Percentiles rank a stretch among this genome's conserved stretches.
These are phyloP conservation scores for Netelia virgata DNA, from an alignment of 2,888 invertebrate genomes.

Conservation along the genomic window DNA sequence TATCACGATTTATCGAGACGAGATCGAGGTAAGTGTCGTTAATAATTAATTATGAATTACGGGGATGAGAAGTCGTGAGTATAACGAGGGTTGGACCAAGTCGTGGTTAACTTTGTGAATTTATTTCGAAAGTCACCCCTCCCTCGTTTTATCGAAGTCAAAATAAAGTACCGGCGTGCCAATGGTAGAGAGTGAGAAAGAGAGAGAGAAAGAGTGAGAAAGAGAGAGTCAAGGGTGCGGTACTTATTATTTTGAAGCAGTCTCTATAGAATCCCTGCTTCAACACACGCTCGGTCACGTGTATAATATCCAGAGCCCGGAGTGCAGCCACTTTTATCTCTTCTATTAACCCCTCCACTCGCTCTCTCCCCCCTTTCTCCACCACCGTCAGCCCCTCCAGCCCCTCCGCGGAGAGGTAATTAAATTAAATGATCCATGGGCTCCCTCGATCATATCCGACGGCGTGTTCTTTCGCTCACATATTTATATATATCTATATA, in stretches of 20 bases:
- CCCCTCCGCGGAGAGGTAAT: conserved; percentile 77
- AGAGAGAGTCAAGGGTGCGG: conserved; percentile 59
- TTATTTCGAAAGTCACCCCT: conserved; percentile 36
- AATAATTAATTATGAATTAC: conserved; percentile 11
- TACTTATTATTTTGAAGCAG: conserved; percentile 69
- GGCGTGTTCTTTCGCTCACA: conserved; percentile 54
- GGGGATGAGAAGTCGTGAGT: background rate
- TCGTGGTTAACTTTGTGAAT: background rate
- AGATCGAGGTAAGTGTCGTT: background rate
- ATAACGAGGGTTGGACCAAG: background rate
- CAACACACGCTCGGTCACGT: conserved; percentile 71
- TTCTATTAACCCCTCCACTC: conserved; percentile 81
- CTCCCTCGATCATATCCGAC: conserved; percentile 81
- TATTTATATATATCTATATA: background rate
- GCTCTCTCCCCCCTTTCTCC: no score
- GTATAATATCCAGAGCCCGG: conserved; percentile 77
- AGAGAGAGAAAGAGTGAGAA: background rate
- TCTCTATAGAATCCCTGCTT: conserved; percentile 61
- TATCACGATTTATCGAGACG: conserved; percentile 30
- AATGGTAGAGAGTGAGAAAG: conserved; percentile 23
- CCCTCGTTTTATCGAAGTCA: conserved; percentile 40
- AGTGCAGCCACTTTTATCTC: conserved; percentile 82
- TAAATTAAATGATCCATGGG: conserved; percentile 84
- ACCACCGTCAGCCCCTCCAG: no score
- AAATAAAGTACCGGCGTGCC: conserved; percentile 9